Evolutionary conservation across 2,888 invertebrate species (phyloP).

Genomic region (Choreutis nemorana): DNA sequence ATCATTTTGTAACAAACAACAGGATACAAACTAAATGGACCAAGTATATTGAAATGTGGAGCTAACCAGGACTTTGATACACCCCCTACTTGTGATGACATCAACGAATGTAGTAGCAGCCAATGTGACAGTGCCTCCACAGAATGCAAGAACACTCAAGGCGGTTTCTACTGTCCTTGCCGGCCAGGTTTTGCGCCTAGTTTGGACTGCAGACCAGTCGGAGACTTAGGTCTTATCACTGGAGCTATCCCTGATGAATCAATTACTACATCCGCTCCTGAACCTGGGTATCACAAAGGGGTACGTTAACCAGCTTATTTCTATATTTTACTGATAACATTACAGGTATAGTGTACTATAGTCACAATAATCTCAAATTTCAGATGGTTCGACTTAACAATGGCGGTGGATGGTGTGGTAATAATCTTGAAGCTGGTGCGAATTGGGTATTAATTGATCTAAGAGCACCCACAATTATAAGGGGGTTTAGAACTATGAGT

Average conservation of each 20-base stretch:
- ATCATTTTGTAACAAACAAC: slow-evolving; percentile 1
- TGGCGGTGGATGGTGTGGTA: slow-evolving; percentile 91
- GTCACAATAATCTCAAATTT: slow-evolving; percentile 13
- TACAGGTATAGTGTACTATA: slow-evolving; percentile 1
- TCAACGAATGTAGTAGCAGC: slow-evolving; percentile 88
- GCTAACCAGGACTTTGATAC: slow-evolving; percentile 84
- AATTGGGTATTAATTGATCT: slow-evolving; percentile 91
- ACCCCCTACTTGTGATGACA: slow-evolving; percentile 89
- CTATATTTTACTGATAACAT: slow-evolving; percentile 1
- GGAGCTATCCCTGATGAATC: slow-evolving; percentile 92
- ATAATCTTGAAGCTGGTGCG: slow-evolving; percentile 82
- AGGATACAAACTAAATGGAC: slow-evolving; percentile 86
- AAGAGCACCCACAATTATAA: slow-evolving; percentile 86
- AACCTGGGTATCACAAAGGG: slow-evolving; percentile 82
- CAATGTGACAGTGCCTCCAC: slow-evolving; percentile 92
- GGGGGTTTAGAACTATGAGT: slow-evolving; percentile 91
- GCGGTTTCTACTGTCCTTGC: slow-evolving; percentile 90
- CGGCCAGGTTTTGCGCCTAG: slow-evolving; percentile 83
- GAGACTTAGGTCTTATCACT: slow-evolving; percentile 86
- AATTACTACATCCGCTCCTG: slow-evolving; percentile 83
- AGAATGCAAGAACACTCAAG: slow-evolving; percentile 87
- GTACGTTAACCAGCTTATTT: slow-evolving; percentile 46
- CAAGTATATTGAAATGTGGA: slow-evolving; percentile 85
- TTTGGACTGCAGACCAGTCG: slow-evolving; percentile 88
- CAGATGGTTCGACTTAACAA: slow-evolving; percentile 86